Base-by-base conservation (phyloP, 2,888 invertebrate species). In the Melinaea menophilus region DNA sequence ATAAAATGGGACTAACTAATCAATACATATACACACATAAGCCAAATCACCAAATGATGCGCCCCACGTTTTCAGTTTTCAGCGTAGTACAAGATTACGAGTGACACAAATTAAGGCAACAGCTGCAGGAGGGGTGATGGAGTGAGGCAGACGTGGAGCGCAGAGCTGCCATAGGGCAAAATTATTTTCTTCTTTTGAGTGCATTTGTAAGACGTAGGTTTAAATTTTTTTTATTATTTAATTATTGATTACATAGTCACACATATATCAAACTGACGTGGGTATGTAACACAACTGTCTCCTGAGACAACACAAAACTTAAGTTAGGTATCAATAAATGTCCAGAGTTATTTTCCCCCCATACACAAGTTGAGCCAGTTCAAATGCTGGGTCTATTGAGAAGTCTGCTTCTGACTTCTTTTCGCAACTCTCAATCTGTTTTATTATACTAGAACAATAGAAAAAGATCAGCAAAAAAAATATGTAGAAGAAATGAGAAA, bases 331-430 rank as follows among this genome's bases (percentile, higher is more conserved):
- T 85, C 1, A 90, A 79, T 54, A 88, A 65, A 0, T 88, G 87
- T 0, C 89, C 90, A 2, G 82, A 82, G 41, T 73, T 71, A 0
- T 63, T 60, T 66, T 71, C 13, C 70, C 73, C 0, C 93, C 92
- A 72, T 95, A 93, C n/a, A 92, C 92, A 58, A 95, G 80, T 73
- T 92, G 90, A 0, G 96, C 94, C 69, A 96, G 85, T 88, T 96
- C 96, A 77, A 95, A 94, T 4, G 94, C 92, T 3, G 94, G 92
- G 83, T 97, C 96, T 71, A 97, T 96, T 5, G 94, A 93, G 85
- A 97, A 97, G 75, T 95, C 94, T 0, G 91, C 87, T 55, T 88
- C 88, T 0, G 85, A 62, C 34, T 79, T 77, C 2, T 81, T 77
- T 31, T 81, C 73, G 0, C 85, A 87, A 12, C 76, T 82, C 22